Conservation (phyloP, 2,113 vertebrate species). For the Melanocharis versteri region DNA sequence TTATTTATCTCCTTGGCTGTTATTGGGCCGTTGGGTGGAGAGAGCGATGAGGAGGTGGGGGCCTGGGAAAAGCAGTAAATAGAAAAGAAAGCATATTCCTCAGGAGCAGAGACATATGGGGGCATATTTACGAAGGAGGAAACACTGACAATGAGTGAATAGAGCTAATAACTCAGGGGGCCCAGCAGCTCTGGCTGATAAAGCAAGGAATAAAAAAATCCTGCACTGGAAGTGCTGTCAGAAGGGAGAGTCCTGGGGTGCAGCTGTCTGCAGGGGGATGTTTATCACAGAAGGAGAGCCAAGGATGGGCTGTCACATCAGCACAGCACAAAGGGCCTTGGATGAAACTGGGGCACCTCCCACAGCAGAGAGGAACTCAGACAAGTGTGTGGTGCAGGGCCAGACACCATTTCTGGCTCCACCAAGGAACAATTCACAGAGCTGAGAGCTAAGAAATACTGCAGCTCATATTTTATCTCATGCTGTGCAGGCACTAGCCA, state of each 20-base stretch:
- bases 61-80: constrained; percentile 66
- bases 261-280: background rate
- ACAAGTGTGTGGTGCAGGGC: background rate
- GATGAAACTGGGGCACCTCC: background rate
- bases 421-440: background rate
- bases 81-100: constrained; percentile 63
- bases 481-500: background rate
- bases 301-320: background rate
- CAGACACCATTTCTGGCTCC: background rate
- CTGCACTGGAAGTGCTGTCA: background rate
- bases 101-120: constrained; percentile 56
- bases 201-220: constrained; percentile 64
- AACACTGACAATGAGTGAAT: constrained; percentile 60
- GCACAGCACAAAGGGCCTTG: background rate
- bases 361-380: background rate
- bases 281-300: background rate
- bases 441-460: background rate
- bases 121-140: constrained; percentile 64
- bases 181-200: constrained; percentile 43
- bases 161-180: constrained; percentile 69
- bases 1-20: constrained; percentile 77
- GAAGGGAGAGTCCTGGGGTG: background rate
- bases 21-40: constrained; percentile 60
- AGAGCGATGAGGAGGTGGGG: constrained; percentile 21
- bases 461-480: background rate